Percentiles rank a stretch among this genome's conserved stretches.
These are phyloP conservation scores for Empidonax alnorum DNA, from an alignment of 2,113 vertebrate genomes.

Conservation along the genomic window DNA sequence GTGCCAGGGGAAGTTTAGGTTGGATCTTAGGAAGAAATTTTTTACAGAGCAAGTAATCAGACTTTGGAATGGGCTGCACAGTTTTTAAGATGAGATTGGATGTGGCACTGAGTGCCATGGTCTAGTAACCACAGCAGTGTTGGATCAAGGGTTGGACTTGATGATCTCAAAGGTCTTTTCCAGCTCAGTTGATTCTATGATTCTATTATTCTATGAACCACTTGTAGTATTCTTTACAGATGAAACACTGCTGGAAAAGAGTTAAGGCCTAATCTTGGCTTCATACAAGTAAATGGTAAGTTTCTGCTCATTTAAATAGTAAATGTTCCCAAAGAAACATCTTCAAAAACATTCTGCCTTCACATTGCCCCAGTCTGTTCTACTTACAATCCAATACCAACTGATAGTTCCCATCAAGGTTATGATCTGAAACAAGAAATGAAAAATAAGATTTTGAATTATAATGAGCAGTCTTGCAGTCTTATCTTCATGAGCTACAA, in stretches of 20 bases:
- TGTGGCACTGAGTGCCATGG: too few relatives aligned
- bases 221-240: not conserved
- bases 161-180: too few relatives aligned
- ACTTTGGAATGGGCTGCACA: too few relatives aligned
- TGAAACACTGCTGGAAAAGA: not conserved
- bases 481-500: not conserved
- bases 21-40: too few relatives aligned
- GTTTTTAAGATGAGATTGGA: too few relatives aligned
- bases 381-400: not conserved
- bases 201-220: not conserved
- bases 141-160: too few relatives aligned
- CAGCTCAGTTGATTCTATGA: too few relatives aligned
- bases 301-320: not conserved
- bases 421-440: not conserved
- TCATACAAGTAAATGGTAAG: not conserved
- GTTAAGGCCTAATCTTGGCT: not conserved
- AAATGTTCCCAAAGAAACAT: not conserved
- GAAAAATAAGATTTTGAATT: not conserved
- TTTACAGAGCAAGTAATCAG: too few relatives aligned
- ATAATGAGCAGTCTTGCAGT: not conserved
- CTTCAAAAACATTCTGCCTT: not conserved
- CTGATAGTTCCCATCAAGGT: not conserved
- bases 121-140: too few relatives aligned
- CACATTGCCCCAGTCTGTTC: not conserved
- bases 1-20: too few relatives aligned